Percentiles rank a stretch among this genome's conserved stretches.
Conservation (phyloP, 2,888 invertebrate genomes). For the Cataglyphis rosenhaueri region DNA sequence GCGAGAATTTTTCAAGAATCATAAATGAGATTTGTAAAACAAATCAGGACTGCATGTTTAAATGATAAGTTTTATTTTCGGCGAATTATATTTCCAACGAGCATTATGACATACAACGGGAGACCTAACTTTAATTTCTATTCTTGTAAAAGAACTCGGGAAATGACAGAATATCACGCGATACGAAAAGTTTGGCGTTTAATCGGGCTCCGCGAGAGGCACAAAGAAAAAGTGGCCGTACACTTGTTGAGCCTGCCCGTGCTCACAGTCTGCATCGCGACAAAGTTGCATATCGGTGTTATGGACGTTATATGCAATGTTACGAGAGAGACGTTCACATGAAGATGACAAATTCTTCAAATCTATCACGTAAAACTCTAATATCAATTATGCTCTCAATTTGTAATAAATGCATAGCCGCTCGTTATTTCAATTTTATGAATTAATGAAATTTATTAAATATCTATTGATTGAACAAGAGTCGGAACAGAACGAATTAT, state of each 20-base stretch:
- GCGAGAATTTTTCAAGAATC: neutral
- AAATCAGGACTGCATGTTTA: neutral
- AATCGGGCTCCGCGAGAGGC: slow-evolving; percentile 2
- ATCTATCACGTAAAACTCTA: neutral
- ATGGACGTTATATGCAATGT: neutral
- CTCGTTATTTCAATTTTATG: slow-evolving; percentile 5
- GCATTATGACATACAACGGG: neutral
- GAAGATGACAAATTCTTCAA: neutral
- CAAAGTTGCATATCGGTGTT: neutral
- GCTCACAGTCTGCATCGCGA: neutral
- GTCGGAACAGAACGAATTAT: neutral
- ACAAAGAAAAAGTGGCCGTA: slow-evolving; percentile 36
- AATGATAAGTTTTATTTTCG: neutral
- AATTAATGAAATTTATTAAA: slow-evolving; percentile 14
- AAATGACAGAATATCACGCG: neutral
- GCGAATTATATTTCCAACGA: neutral
- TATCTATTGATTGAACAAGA: neutral
- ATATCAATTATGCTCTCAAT: neutral
- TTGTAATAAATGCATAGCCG: neutral
- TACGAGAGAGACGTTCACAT: neutral
- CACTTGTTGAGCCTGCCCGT: slow-evolving; percentile 47
- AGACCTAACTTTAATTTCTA: slow-evolving; percentile 37
- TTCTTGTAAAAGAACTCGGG: slow-evolving; percentile 6
- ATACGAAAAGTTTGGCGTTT: slow-evolving; percentile 49
- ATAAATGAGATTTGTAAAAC: neutral